Evolutionary conservation across 2,888 invertebrate genomes (phyloP).

Genomic region (Oligia strigilis): DNA sequence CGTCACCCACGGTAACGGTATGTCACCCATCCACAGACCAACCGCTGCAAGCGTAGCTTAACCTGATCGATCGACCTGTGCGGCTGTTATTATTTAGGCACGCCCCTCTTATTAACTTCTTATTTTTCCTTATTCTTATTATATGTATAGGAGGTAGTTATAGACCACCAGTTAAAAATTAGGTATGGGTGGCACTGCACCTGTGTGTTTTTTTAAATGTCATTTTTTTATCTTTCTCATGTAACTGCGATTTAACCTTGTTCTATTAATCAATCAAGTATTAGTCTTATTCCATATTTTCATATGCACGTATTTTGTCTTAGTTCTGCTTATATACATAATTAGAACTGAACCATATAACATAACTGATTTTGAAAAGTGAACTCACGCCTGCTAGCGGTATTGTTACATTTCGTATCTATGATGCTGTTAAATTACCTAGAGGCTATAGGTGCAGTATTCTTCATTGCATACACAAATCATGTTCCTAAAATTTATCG

Average conservation of each 20-base stretch:
- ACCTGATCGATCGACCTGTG: no score
- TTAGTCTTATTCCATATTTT: no score
- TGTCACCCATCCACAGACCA: no score
- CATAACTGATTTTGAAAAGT: not conserved
- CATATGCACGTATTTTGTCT: no score
- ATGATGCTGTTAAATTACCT: not conserved
- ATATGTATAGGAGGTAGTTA: not conserved
- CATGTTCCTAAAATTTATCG: constrained; percentile 19
- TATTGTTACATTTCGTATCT: not conserved
- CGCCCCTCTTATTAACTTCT: no score
- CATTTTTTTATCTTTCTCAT: not conserved
- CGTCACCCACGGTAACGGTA: no score
- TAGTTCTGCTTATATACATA: no score
- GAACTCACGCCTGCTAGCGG: not conserved
- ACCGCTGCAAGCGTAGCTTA: no score
- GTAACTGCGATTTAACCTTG: not conserved
- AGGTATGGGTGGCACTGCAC: no score
- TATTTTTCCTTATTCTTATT: no score
- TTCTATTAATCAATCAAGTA: not conserved
- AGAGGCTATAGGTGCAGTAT: not conserved
- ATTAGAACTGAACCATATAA: not conserved
- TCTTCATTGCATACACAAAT: not conserved
- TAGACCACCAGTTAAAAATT: not conserved
- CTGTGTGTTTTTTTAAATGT: not conserved
- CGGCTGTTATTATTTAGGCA: no score